Conservation (phyloP, 1,140 invertebrate genomes). For the Scaptomyza hsui region DNA sequence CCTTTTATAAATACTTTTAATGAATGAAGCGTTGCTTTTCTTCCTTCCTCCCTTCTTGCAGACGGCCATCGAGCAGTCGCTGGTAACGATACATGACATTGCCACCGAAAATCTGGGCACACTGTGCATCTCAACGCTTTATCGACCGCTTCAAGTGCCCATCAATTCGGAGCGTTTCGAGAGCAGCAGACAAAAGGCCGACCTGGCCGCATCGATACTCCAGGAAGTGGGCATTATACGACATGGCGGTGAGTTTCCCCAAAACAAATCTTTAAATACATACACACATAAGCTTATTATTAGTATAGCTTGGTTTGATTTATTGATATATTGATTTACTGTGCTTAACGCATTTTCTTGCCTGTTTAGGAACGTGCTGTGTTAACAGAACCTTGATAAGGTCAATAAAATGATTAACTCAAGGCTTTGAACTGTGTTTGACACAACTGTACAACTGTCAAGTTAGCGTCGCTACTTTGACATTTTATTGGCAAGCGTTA, state of each 20-base stretch:
- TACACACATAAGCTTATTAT: constrained; percentile 11
- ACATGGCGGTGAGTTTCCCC: constrained; percentile 86
- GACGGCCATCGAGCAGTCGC: constrained; percentile 88
- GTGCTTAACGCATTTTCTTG: constrained; percentile 9
- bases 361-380: background rate
- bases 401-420: too few species aligned
- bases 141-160: constrained; percentile 87
- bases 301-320: background rate
- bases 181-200: constrained; percentile 88
- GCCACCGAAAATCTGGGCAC: constrained; percentile 88
- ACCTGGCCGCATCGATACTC: constrained; percentile 89
- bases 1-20: constrained; percentile 34
- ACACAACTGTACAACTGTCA: too few species aligned
- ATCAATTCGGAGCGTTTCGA: constrained; percentile 88
- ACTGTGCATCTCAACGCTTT: constrained; percentile 89
- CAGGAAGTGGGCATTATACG: constrained; percentile 88
- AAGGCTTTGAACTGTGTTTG: too few species aligned
- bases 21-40: constrained; percentile 8
- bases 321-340: constrained; percentile 51
- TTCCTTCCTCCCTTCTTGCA: constrained; percentile 52
- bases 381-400: too few species aligned
- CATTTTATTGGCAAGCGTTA: too few species aligned
- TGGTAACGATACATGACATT: constrained; percentile 89
- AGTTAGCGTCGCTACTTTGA: too few species aligned
- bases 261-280: constrained; percentile 10